Percentiles rank a stretch among this genome's conserved stretches.
phyloP scores from a whole-genome alignment of 2,888 invertebrate genomes.

The Crepidodera aurea region DNA sequence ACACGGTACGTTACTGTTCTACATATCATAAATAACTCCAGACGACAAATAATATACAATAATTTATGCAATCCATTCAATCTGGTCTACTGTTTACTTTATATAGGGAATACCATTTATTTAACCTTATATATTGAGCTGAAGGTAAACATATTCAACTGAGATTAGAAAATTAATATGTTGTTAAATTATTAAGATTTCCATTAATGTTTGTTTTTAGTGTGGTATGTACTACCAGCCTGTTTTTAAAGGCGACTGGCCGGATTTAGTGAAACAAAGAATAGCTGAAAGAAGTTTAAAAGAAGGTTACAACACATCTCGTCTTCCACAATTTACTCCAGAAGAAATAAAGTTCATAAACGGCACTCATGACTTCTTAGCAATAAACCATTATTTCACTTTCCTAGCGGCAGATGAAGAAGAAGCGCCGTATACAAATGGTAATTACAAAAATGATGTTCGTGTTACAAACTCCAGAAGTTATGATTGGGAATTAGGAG shows the following conservation, averaged over 20 bases:
- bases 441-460: slow-evolving; percentile 31
- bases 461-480: slow-evolving; percentile 8
- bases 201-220: slow-evolving; percentile 38
- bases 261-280: slow-evolving; percentile 68
- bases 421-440: slow-evolving; percentile 12
- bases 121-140: too few species aligned
- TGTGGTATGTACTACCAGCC: slow-evolving; percentile 62
- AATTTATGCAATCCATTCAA: too few species aligned
- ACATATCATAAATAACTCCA: too few species aligned
- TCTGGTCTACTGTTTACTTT: too few species aligned
- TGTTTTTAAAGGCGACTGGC: slow-evolving; percentile 71
- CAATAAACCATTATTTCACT: slow-evolving; percentile 76
- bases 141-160: too few species aligned
- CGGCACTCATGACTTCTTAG: slow-evolving; percentile 75
- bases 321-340: slow-evolving; percentile 68
- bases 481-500: slow-evolving; percentile 23
- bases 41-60: too few species aligned
- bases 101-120: too few species aligned
- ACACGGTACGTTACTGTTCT: too few species aligned
- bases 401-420: slow-evolving; percentile 56
- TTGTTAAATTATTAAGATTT: too few species aligned
- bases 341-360: slow-evolving; percentile 69
- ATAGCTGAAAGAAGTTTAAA: slow-evolving; percentile 65
- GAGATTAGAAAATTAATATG: too few species aligned
- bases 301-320: slow-evolving; percentile 63